phyloP scores from a whole-genome alignment of 2,113 vertebrate genomes.

The Mastomys coucha region DNA sequence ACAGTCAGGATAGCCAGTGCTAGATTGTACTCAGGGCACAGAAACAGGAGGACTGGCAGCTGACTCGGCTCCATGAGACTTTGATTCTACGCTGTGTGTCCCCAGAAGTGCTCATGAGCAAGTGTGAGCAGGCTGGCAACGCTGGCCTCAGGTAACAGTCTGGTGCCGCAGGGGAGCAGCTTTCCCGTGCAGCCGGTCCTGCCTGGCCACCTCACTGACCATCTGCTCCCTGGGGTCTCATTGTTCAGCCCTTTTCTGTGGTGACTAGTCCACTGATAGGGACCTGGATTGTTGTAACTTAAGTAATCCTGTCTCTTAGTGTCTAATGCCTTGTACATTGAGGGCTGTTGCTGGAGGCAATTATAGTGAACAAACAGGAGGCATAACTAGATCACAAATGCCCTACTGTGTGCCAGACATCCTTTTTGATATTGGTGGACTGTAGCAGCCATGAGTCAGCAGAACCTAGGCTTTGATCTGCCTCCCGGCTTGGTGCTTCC shows the following conservation, averaged over 20 bases:
- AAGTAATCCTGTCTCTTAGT: neutral
- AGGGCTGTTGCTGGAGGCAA: neutral
- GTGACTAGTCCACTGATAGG: neutral
- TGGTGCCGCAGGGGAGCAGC: fast-evolving
- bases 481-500: neutral
- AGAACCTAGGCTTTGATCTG: neutral
- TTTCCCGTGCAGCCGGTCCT: no score
- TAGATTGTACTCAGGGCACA: neutral
- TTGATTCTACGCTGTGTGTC: neutral
- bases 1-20: neutral
- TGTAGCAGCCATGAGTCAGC: neutral
- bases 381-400: neutral
- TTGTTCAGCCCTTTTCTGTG: neutral
- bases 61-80: neutral
- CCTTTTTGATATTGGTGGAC: neutral
- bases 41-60: neutral
- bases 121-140: neutral
- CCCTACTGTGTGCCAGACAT: neutral
- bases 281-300: neutral
- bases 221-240: neutral
- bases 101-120: neutral
- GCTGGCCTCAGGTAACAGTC: fast-evolving
- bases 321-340: neutral
- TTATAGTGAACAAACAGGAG: neutral
- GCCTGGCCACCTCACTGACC: neutral